Percentiles rank a stretch among this genome's conserved stretches.
phyloP scores from a whole-genome alignment of 2,888 invertebrate genomes.

The Galeopsomyia nigrocyanea region DNA sequence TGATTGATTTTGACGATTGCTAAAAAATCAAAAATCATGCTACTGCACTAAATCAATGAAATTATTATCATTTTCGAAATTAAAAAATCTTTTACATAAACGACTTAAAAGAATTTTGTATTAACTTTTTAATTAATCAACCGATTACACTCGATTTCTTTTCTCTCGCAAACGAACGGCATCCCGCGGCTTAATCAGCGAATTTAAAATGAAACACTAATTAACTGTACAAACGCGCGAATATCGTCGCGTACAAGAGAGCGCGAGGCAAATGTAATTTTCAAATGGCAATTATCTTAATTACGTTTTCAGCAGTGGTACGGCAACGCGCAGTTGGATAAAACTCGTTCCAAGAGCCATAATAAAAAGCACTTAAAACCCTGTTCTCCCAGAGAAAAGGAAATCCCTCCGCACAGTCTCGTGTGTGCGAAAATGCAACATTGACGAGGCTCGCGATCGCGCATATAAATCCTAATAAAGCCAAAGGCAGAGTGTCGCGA shows the following conservation, averaged over 20 bases:
- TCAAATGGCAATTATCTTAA: slow-evolving; percentile 43
- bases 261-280: slow-evolving; percentile 23
- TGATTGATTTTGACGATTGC: no score
- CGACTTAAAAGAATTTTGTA: no score
- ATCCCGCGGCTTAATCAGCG: not conserved
- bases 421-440: not conserved
- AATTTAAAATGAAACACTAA: slow-evolving; percentile 36
- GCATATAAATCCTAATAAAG: slow-evolving; percentile 44
- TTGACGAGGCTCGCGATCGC: slow-evolving; percentile 23
- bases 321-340: not conserved
- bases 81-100: no score
- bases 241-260: slow-evolving; percentile 23
- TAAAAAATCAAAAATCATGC: no score
- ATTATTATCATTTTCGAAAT: no score
- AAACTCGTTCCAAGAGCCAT: not conserved
- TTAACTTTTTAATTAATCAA: no score
- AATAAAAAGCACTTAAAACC: slow-evolving; percentile 36
- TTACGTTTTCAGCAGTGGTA: slow-evolving; percentile 21
- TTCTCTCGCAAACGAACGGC: no score
- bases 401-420: not conserved
- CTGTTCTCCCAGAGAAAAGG: not conserved
- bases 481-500: slow-evolving; percentile 3
- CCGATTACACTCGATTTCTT: no score
- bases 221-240: slow-evolving; percentile 7
- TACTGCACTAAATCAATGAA: no score